A percentile compares a stretch with the other conserved stretches of the same genome.
phyloP scores from a whole-genome alignment of 2,888 invertebrate genomes.

The Phymatocera aterrima region DNA sequence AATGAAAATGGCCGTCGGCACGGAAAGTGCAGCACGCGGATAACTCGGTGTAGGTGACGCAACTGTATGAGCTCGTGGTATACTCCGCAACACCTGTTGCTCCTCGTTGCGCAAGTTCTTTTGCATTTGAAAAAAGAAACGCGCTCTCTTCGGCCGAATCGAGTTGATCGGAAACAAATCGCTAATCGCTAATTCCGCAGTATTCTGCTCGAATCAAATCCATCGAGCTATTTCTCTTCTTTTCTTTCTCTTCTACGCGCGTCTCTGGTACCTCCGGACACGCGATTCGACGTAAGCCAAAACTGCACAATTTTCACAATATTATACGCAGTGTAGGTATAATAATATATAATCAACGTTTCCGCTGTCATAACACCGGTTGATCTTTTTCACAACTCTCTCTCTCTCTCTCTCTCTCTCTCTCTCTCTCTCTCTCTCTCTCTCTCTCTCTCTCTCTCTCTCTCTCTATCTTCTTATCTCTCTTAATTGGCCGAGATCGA shows the following conservation, averaged over 20 bases:
- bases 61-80: too few relatives aligned
- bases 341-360: background rate
- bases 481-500: too few relatives aligned
- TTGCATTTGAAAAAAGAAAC: background rate
- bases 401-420: background rate
- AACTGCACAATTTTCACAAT: background rate
- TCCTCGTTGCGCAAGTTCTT: background rate
- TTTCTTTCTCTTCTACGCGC: too few relatives aligned
- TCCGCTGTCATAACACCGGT: background rate
- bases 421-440: background rate
- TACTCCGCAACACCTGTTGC: constrained; percentile 11
- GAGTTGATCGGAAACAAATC: too few relatives aligned
- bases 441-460: background rate
- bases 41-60: too few relatives aligned
- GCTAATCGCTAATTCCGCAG: background rate
- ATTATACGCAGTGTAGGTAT: background rate
- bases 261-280: too few relatives aligned
- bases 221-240: too few relatives aligned
- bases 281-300: too few relatives aligned
- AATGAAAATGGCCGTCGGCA: constrained; percentile 6
- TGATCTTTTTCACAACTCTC: background rate
- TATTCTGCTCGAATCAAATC: too few relatives aligned
- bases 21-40: background rate
- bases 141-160: background rate
- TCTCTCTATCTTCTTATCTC: background rate